Base-by-base conservation (phyloP, 64 coral and sea anemone genomes). In the Hydrozoanthus tunicans region DNA sequence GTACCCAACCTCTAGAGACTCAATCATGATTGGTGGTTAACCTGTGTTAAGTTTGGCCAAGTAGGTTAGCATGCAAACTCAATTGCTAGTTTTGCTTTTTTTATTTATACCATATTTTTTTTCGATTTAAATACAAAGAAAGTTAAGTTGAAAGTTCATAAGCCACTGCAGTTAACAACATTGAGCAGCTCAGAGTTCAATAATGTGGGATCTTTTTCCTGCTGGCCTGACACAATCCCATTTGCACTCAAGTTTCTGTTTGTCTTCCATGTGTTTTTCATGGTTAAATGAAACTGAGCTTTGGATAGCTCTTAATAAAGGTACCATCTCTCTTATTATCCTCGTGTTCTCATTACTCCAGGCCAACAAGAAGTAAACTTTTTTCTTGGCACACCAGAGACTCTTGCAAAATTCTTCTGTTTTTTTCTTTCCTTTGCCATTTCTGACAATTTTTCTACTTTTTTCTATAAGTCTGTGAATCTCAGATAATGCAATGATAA, bases 331-430 rank as follows among this genome's bases (percentile, higher is more conserved):
- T 32, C 56, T 80, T 14, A 92, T 74, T 57, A 82, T 74, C n/a
- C 54, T 73, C 61, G 54, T 70, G 66, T 98, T 95, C 63, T 91
- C 80, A 53, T 82, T 71, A 52, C 79, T 79, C 97, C 94, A 99
- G 14, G 83, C 85, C 60, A 96, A 62, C 13, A 99, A 89, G 63
- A 99, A 99, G 24, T 93, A 88, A 1, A 93, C 70, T 60, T 99
- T 99, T 77, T 99, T 99, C 86, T 99, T 99, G 11, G 94, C 97
- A 64, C 95, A 73, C 94, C 94, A 99, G 6, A 99, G 66, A 6
- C 57, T 73, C 76, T 94, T 99, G 24, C 9, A 80, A 5, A 90
- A 66, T 17, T 95, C 74, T 90, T 58, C 89, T 17, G 10, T 63
- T 79, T 56, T 58, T 9, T 86, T 64, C 51, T 78, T 64, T 8